Evolutionary conservation across 2,113 vertebrate genomes (phyloP).

Genomic region (Cynoglossus semilaevis): DNA sequence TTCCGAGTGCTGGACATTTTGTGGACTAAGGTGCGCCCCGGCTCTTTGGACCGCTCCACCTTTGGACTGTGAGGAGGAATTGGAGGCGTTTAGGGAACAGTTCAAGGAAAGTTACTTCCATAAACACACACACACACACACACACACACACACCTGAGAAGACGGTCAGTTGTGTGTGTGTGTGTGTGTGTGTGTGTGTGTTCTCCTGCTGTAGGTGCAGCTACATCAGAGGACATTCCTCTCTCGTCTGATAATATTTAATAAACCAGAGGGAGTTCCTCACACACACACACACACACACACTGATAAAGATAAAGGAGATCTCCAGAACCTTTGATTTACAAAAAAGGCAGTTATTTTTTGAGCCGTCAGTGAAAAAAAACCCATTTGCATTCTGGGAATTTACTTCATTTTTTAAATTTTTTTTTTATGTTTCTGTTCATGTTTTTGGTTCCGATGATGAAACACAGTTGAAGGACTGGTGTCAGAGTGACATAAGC

Average conservation of each 20-base stretch:
- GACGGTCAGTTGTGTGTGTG: neutral
- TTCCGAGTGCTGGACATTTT: conserved; percentile 58
- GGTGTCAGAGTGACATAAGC: neutral
- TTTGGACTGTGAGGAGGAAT: conserved; percentile 46
- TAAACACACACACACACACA: conserved; percentile 18
- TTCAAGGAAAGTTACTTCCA: conserved; percentile 41
- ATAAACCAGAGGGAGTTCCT: conserved; percentile 49
- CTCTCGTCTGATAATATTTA: conserved; percentile 52
- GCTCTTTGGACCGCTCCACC: conserved; percentile 62
- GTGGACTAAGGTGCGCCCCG: conserved; percentile 51
- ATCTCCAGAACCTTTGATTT: conserved; percentile 57
- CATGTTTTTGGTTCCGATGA: too few relatives aligned
- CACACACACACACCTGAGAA: neutral
- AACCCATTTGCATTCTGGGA: too few relatives aligned
- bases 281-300: conserved; percentile 41
- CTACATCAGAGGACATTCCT: conserved; percentile 40
- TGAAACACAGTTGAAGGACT: too few relatives aligned
- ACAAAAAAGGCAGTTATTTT: conserved; percentile 36
- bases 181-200: conserved; percentile 21
- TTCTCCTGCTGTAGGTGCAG: conserved; percentile 1
- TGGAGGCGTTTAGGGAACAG: conserved; percentile 32
- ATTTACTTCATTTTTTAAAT: too few relatives aligned
- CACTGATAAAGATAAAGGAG: conserved; percentile 17
- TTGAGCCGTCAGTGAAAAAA: too few relatives aligned
- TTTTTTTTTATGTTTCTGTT: too few relatives aligned